Percentiles rank a stretch among this genome's conserved stretches.
phyloP scores from a whole-genome alignment of 1,140 invertebrate species.

The Thrips palmi region DNA sequence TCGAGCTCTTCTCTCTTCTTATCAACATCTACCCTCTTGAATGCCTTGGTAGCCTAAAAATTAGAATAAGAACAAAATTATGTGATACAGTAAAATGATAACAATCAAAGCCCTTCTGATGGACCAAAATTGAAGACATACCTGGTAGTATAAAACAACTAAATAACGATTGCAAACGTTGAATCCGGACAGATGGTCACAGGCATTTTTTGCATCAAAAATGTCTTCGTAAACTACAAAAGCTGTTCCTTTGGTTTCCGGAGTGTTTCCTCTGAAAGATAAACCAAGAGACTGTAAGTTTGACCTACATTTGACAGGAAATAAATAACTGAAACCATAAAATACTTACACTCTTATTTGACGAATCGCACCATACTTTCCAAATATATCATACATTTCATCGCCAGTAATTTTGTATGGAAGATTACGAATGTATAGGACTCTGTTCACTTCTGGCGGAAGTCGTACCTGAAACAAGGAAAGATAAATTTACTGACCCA shows the following conservation, averaged over 20 bases:
- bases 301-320: no score
- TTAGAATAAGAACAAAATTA: conserved; percentile 48
- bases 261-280: conserved; percentile 76
- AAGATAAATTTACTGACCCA: no score
- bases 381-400: conserved; percentile 99
- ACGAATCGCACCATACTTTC: conserved; percentile 97
- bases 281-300: conserved; percentile 14
- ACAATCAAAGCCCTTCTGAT: background rate
- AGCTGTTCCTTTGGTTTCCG: conserved; percentile 93
- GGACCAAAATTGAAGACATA: conserved; percentile 18
- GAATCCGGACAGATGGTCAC: conserved; percentile 96
- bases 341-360: conserved; percentile 91
- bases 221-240: conserved; percentile 99
- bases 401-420: conserved; percentile 99
- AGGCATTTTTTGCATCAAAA: conserved; percentile 99
- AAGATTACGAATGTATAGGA: conserved; percentile 91
- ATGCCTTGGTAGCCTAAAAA: conserved; percentile 87
- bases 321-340: conserved; percentile 3
- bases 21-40: conserved; percentile 89
- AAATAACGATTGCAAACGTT: conserved; percentile 98
- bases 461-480: conserved; percentile 62
- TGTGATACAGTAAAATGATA: background rate
- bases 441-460: conserved; percentile 96
- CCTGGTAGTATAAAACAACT: conserved; percentile 90
- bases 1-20: conserved; percentile 96